Percentiles rank a stretch among this genome's conserved stretches.
These are phyloP conservation scores for Aviceda subcristata DNA, from an alignment of 2,113 vertebrate species.

Conservation along the genomic window DNA sequence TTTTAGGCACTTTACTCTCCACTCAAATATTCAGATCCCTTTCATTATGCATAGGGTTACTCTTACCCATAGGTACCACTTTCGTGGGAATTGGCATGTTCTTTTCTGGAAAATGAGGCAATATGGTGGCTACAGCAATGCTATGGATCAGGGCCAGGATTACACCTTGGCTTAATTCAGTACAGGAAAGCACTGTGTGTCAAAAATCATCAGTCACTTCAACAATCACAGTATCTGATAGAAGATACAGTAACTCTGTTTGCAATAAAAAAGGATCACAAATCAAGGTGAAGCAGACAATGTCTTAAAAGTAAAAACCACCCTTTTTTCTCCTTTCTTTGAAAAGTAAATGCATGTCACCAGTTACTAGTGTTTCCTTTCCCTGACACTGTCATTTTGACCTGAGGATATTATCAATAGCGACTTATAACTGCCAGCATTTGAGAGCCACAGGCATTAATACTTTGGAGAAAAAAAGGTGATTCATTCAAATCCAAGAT, in stretches of 20 bases:
- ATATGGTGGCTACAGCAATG: background rate
- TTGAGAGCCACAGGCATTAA: background rate
- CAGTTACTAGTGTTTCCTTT: background rate
- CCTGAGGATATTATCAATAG: background rate
- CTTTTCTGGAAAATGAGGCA: background rate
- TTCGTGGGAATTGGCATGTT: background rate
- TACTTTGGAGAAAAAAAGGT: background rate
- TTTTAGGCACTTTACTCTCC: background rate
- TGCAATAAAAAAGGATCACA: background rate
- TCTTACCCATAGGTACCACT: background rate
- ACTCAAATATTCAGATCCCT: background rate
- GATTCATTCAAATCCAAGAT: background rate
- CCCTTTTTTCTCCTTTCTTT: background rate
- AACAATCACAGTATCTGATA: background rate
- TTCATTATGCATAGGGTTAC: background rate
- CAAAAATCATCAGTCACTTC: background rate
- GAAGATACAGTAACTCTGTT: background rate
- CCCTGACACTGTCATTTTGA: background rate
- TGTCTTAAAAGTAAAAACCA: background rate
- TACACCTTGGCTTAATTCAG: background rate
- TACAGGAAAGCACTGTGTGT: background rate
- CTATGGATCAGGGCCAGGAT: background rate
- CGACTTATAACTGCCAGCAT: background rate
- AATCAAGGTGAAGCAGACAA: background rate
- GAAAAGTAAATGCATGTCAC: background rate